Percentiles rank a stretch among this genome's conserved stretches.
Conservation (phyloP, 2,797 vertebrate genomes). For the Orestias chungarensis region DNA sequence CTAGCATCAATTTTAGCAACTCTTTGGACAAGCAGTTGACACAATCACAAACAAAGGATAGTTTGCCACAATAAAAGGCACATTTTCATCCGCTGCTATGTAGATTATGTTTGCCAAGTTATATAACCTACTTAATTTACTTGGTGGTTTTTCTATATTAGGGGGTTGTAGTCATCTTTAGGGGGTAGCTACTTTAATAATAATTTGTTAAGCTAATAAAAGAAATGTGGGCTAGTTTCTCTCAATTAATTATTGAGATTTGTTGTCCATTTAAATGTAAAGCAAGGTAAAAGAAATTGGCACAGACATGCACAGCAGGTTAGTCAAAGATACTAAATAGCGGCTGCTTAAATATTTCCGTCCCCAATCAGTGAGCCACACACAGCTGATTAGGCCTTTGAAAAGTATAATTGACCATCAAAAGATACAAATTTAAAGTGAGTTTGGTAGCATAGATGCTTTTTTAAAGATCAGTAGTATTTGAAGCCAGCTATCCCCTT, state of each 20-base stretch:
- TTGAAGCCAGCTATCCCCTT: not conserved
- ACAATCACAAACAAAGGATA: too few relatives aligned
- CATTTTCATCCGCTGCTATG: too few relatives aligned
- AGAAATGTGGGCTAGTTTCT: not conserved
- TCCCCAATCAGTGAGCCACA: not conserved
- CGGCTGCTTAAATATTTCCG: not conserved
- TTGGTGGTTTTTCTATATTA: too few relatives aligned
- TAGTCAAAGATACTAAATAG: not conserved
- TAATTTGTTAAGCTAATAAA: not conserved
- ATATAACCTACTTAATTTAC: too few relatives aligned
- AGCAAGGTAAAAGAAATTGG: too few relatives aligned
- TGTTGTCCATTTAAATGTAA: not conserved
- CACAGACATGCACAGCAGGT: too few relatives aligned
- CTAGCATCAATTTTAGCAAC: not conserved
- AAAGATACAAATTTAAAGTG: not conserved
- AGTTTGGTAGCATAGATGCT: not conserved
- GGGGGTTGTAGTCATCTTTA: not conserved
- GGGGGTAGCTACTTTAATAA: not conserved
- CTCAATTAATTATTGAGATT: not conserved
- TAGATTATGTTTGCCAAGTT: too few relatives aligned
- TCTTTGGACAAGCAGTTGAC: too few relatives aligned
- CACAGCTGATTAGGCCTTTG: not conserved
- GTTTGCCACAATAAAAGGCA: too few relatives aligned
- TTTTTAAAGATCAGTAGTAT: not conserved
- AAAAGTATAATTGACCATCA: not conserved